A percentile compares a stretch with the other conserved stretches of the same genome.
Conservation (phyloP, 2,797 vertebrate genomes). For the Oceanodroma leucorhoa region DNA sequence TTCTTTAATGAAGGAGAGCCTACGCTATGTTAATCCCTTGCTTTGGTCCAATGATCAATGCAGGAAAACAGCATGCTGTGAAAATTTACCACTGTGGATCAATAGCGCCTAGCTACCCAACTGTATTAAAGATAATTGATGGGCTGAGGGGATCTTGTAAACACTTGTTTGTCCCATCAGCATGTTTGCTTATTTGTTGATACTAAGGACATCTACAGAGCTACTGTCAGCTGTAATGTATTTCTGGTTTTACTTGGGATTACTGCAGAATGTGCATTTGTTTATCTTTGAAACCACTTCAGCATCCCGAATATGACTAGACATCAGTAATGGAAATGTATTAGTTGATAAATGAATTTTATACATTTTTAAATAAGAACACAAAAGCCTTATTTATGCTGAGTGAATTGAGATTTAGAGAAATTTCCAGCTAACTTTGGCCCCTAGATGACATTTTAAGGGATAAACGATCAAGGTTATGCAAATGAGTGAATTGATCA, state of each 20-base stretch:
- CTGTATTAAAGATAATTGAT: conserved; percentile 33
- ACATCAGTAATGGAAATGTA: background rate
- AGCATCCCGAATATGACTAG: background rate
- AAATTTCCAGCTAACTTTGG: background rate
- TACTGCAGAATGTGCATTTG: rapidly evolving
- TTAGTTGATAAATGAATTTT: background rate
- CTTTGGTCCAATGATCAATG: background rate
- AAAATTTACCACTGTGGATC: conserved; percentile 22
- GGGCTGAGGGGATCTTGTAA: conserved; percentile 29
- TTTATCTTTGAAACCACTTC: background rate
- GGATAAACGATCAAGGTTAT: conserved; percentile 53
- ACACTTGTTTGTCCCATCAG: conserved; percentile 50
- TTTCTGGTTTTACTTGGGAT: background rate
- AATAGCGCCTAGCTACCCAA: conserved; percentile 7
- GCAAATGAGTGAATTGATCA: conserved; percentile 62
- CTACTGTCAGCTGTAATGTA: background rate
- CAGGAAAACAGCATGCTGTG: background rate
- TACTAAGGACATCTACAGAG: background rate
- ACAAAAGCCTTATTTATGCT: background rate
- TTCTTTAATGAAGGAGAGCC: background rate
- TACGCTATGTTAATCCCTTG: background rate
- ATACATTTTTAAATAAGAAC: background rate
- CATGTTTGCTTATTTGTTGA: background rate
- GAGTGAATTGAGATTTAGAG: background rate
- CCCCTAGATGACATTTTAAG: conserved; percentile 31